A percentile compares a stretch with the other conserved stretches of the same genome.
Conservation (phyloP, 1,140 invertebrate species). For the Physella acuta region DNA sequence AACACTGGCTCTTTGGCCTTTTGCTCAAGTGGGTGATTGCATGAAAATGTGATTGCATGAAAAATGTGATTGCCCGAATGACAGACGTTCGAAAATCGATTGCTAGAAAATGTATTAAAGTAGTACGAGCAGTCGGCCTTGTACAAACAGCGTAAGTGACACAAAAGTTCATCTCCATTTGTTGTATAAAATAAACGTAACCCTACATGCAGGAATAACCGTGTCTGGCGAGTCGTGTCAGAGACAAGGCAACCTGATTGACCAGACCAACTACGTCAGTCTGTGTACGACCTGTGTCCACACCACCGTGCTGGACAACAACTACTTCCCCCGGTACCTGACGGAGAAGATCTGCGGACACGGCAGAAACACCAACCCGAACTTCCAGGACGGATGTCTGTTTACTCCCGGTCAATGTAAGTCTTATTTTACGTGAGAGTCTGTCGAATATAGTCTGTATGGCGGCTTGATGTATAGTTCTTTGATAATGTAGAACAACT, state of each 20-base stretch:
- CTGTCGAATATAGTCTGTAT: too few relatives aligned
- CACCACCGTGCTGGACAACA: conserved; percentile 12
- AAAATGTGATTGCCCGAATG: background rate
- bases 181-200: background rate
- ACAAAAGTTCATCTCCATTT: background rate
- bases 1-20: too few relatives aligned
- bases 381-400: conserved; percentile 11
- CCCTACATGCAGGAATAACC: background rate
- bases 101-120: background rate
- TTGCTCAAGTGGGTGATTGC: too few relatives aligned
- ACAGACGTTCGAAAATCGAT: background rate
- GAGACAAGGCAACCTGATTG: conserved; percentile 1
- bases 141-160: background rate
- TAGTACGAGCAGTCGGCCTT: background rate
- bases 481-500: too few relatives aligned
- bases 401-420: background rate
- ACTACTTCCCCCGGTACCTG: conserved; percentile 13
- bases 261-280: conserved; percentile 12
- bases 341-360: conserved; percentile 14
- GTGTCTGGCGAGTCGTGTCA: background rate
- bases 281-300: conserved; percentile 15
- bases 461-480: too few relatives aligned
- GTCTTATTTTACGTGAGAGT: too few relatives aligned
- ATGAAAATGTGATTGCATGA: too few relatives aligned
- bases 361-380: conserved; percentile 2